Conservation (phyloP, 2,888 invertebrate genomes). For the Cerastis leucographa region DNA sequence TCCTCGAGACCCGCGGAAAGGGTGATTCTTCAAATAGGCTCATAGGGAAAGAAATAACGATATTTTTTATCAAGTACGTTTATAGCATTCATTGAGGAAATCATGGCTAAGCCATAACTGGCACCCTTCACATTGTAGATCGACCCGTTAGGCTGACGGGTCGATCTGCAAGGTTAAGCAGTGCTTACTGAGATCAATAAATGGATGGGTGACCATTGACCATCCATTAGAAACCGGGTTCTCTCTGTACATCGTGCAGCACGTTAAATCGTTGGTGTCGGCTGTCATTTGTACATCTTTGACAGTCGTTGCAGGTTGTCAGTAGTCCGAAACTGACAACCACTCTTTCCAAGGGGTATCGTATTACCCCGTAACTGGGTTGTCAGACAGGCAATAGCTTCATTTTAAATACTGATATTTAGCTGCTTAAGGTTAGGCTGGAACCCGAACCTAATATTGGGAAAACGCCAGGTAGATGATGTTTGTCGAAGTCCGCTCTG, state of each 20-base stretch:
- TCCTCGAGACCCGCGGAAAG: constrained; percentile 10
- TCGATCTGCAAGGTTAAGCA: background rate
- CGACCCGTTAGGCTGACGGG: background rate
- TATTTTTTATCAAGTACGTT: background rate
- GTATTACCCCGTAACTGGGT: too few species aligned
- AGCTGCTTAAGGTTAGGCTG: too few species aligned
- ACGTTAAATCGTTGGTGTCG: background rate
- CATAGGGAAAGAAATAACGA: background rate
- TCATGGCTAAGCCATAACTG: background rate
- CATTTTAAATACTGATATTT: too few species aligned
- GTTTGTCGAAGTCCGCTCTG: background rate
- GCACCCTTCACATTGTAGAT: background rate
- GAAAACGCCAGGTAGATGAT: too few species aligned
- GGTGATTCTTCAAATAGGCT: constrained; percentile 32
- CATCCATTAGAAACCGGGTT: too few species aligned
- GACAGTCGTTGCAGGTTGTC: too few species aligned
- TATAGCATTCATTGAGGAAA: background rate
- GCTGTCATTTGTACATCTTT: too few species aligned
- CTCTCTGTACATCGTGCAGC: background rate
- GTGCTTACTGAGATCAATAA: background rate
- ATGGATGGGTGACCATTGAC: too few species aligned
- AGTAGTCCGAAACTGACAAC: too few species aligned
- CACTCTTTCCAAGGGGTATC: too few species aligned
- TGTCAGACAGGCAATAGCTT: too few species aligned
- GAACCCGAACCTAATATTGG: too few species aligned